Evolutionary conservation across 1,140 invertebrate species (phyloP).

Genomic region (Zaprionus vittiger): DNA sequence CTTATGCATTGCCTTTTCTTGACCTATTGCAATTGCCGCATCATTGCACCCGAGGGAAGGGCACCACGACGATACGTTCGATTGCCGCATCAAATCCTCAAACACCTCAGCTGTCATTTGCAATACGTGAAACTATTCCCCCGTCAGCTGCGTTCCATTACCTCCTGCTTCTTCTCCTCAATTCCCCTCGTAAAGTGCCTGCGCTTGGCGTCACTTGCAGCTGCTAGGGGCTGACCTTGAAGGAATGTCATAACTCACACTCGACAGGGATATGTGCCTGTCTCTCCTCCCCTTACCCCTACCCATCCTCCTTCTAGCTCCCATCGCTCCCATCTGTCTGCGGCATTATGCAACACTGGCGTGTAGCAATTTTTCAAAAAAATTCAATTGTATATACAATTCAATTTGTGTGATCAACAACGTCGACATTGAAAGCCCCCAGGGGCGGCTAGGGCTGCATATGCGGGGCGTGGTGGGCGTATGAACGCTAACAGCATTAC

Average conservation of each 20-base stretch:
- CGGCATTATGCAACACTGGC: constrained; percentile 60
- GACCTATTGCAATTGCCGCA: constrained; percentile 61
- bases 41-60: constrained; percentile 56
- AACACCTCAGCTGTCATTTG: constrained; percentile 67
- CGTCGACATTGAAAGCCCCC: constrained; percentile 60
- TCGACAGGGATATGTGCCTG: constrained; percentile 17
- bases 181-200: constrained; percentile 32
- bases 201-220: constrained; percentile 47
- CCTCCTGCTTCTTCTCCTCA: not conserved
- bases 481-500: constrained; percentile 31
- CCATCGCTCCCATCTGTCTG: constrained; percentile 15
- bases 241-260: constrained; percentile 70
- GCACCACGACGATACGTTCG: not conserved
- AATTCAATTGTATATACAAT: constrained; percentile 79
- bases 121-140: constrained; percentile 52
- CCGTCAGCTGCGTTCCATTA: not conserved
- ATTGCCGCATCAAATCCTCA: constrained; percentile 41
- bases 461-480: not conserved
- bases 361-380: constrained; percentile 59
- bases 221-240: constrained; percentile 67
- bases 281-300: not conserved
- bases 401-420: constrained; percentile 78
- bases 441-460: constrained; percentile 6
- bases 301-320: no score
- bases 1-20: constrained; percentile 32